These are phyloP conservation scores for Ctenopoma kingsleyae DNA, from an alignment of 2,797 vertebrate genomes.

Conservation along the genomic window DNA sequence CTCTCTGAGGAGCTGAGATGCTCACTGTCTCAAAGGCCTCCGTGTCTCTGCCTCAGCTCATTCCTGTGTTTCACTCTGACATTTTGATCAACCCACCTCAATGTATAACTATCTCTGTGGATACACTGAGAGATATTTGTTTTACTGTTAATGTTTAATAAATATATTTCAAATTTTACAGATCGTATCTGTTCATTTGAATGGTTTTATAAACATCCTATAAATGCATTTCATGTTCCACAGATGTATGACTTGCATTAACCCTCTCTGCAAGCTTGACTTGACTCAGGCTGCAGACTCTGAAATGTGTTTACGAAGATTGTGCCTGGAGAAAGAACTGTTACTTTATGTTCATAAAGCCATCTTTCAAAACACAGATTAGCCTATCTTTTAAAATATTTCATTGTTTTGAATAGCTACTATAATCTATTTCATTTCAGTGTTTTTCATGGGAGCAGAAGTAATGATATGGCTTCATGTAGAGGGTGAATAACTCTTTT, in stretches of 20 bases:
- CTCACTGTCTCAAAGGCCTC: conserved; percentile 19
- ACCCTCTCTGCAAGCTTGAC: background rate
- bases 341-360: background rate
- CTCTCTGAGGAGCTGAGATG: conserved; percentile 32
- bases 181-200: conserved; percentile 34
- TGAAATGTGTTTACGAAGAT: background rate
- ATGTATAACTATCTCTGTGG: conserved; percentile 7
- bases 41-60: conserved; percentile 7
- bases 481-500: background rate
- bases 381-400: background rate
- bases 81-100: conserved; percentile 29
- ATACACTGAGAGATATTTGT: background rate
- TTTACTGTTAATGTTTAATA: background rate
- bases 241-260: conserved; percentile 16
- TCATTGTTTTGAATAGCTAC: background rate
- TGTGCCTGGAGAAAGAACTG: background rate
- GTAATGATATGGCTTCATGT: background rate
- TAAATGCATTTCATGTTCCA: conserved; percentile 12
- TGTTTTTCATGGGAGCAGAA: background rate
- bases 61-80: conserved; percentile 33
- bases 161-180: too few relatives aligned
- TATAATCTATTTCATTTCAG: background rate
- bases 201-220: conserved; percentile 10
- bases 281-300: background rate
- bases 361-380: conserved; percentile 7